Percentiles rank a stretch among this genome's conserved stretches.
phyloP scores from a whole-genome alignment of 1,140 invertebrate genomes.

The Apis dorsata region DNA sequence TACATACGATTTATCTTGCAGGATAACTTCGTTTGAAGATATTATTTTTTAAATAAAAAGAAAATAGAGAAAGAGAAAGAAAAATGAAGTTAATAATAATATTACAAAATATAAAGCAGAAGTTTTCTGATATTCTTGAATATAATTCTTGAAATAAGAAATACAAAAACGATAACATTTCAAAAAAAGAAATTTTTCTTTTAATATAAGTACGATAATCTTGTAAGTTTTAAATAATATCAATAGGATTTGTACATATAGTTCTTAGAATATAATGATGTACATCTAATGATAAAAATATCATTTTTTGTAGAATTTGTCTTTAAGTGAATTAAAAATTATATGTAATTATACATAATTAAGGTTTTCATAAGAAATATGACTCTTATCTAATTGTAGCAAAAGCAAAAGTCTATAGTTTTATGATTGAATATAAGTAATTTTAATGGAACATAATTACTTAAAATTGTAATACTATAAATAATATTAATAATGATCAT shows the following conservation, averaged over 20 bases:
- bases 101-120: neutral
- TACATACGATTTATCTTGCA: no score
- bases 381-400: no score
- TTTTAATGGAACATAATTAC: no score
- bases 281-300: slow-evolving; percentile 2
- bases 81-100: neutral
- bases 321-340: slow-evolving; percentile 9
- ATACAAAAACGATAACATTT: neutral
- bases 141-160: neutral
- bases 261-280: neutral
- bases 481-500: no score
- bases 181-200: neutral
- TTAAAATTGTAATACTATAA: no score
- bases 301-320: neutral
- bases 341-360: slow-evolving; percentile 10
- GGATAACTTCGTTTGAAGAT: neutral
- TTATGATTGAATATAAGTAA: no score
- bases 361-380: no score
- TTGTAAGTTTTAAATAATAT: neutral
- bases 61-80: neutral
- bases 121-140: neutral
- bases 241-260: slow-evolving; percentile 42
- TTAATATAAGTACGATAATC: slow-evolving; percentile 8
- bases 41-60: neutral
- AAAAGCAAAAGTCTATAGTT: no score